Evolutionary conservation across 2,888 invertebrate species (phyloP).

Genomic region (Xestobium rufovillosum): DNA sequence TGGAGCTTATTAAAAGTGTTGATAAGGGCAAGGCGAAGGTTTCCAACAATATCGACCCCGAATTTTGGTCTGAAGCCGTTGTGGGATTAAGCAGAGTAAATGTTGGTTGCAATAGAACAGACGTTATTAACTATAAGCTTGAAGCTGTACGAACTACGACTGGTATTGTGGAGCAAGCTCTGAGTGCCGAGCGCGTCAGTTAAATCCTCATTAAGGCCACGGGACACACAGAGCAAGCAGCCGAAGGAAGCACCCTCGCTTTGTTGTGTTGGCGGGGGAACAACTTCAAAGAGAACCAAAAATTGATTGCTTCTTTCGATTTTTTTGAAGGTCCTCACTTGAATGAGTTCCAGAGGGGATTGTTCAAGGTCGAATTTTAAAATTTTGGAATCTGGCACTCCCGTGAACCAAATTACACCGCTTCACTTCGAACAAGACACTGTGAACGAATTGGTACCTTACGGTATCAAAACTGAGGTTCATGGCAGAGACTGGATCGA

Average conservation of each 20-base stretch:
- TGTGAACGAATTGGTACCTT: slow-evolving; percentile 55
- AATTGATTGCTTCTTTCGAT: slow-evolving; percentile 45
- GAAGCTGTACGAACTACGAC: slow-evolving; percentile 62
- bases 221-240: slow-evolving; percentile 55
- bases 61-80: slow-evolving; percentile 55
- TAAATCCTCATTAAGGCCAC: slow-evolving; percentile 54
- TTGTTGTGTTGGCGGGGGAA: slow-evolving; percentile 58
- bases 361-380: slow-evolving; percentile 59
- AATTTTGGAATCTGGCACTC: slow-evolving; percentile 75
- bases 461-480: slow-evolving; percentile 49
- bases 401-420: slow-evolving; percentile 74
- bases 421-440: slow-evolving; percentile 60
- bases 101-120: slow-evolving; percentile 54
- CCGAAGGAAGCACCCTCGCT: slow-evolving; percentile 57
- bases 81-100: slow-evolving; percentile 59
- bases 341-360: slow-evolving; percentile 55
- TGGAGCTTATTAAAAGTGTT: slow-evolving; percentile 44
- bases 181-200: slow-evolving; percentile 45
- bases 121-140: slow-evolving; percentile 60
- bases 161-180: slow-evolving; percentile 48
- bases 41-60: slow-evolving; percentile 53
- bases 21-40: slow-evolving; percentile 45
- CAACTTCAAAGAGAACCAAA: slow-evolving; percentile 45
- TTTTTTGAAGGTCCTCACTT: slow-evolving; percentile 48
- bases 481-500: slow-evolving; percentile 59